These are phyloP conservation scores for Apodemus agrarius DNA, from an alignment of 2,797 vertebrate species.

Conservation along the genomic window DNA sequence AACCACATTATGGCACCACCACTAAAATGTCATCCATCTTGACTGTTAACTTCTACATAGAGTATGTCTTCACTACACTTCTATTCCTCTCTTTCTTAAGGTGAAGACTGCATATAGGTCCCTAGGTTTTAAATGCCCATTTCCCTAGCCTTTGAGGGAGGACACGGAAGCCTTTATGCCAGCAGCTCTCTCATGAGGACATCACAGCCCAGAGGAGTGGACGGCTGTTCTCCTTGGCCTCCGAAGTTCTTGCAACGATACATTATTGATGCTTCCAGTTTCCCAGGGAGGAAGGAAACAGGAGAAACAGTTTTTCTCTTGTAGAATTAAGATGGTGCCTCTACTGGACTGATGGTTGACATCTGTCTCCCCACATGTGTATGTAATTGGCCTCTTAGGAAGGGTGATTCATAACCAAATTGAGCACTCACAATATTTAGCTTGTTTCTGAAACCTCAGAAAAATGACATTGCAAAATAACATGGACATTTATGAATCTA, in stretches of 20 bases:
- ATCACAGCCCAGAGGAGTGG: not conserved
- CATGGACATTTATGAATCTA: constrained; percentile 2
- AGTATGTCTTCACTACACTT: not conserved
- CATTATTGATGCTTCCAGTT: not conserved
- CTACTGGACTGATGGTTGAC: not conserved
- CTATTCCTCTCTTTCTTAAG: not conserved
- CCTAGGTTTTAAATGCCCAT: not conserved
- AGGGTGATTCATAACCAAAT: not conserved
- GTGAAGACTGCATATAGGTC: not conserved
- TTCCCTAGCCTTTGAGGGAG: not conserved
- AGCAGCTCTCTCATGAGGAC: not conserved
- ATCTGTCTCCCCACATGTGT: not conserved
- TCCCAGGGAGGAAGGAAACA: not conserved
- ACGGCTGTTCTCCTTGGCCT: not conserved
- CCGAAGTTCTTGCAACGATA: not conserved
- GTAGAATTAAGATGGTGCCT: not conserved
- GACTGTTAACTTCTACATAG: not conserved
- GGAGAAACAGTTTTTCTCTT: not conserved
- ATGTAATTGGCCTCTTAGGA: not conserved
- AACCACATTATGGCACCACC: too few relatives aligned
- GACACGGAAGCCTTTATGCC: not conserved
- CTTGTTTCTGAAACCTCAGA: not conserved
- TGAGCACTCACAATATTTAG: not conserved
- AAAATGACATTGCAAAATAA: constrained; percentile 35
- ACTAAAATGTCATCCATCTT: not conserved